A percentile compares a stretch with the other conserved stretches of the same genome.
Evolutionary conservation across 2,888 invertebrate species (phyloP).

Genomic region (Argyra leucocephala): DNA sequence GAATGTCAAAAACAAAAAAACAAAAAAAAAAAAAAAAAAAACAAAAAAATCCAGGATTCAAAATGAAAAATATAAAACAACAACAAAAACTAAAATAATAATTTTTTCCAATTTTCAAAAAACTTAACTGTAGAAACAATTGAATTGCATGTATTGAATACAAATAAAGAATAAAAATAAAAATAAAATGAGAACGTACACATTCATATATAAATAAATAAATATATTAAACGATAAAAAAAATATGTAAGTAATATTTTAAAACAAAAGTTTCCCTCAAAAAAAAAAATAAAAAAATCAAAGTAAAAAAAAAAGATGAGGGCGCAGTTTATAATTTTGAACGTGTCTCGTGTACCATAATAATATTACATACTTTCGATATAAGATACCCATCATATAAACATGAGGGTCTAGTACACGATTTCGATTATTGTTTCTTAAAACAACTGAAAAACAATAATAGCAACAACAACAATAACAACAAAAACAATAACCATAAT

Average conservation of each 20-base stretch:
- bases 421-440: background rate
- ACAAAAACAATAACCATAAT: too few relatives aligned
- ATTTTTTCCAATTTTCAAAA: background rate
- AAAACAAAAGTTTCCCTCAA: background rate
- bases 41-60: background rate
- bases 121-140: background rate
- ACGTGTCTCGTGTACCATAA: background rate
- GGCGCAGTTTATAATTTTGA: conserved; percentile 4
- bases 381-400: background rate
- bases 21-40: background rate
- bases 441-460: too few relatives aligned
- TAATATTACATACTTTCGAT: too few relatives aligned
- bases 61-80: too few relatives aligned
- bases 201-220: background rate
- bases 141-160: background rate
- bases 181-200: background rate
- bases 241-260: background rate
- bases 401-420: background rate
- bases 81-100: background rate
- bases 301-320: background rate
- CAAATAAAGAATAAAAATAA: conserved; percentile 3
- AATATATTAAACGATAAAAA: background rate
- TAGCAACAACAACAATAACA: too few relatives aligned
- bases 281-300: background rate
- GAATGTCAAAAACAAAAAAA: background rate